Conservation (phyloP, 2,113 vertebrate species). For the Periophthalmus modestus region DNA sequence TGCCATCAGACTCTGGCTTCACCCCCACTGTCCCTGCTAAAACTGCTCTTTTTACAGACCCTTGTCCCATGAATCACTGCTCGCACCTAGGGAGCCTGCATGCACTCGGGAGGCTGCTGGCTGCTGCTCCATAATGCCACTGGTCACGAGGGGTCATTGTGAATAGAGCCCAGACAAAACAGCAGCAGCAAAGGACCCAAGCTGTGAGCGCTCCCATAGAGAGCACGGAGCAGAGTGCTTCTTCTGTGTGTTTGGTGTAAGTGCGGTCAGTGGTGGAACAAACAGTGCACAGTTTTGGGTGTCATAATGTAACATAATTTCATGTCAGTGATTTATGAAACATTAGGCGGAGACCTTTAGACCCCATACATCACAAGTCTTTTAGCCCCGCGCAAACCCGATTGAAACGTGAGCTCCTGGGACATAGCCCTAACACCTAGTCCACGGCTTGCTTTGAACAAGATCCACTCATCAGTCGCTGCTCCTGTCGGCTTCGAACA, state of each 20-base stretch:
- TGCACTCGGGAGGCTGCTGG: slow-evolving; percentile 64
- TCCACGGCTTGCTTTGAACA: slow-evolving; percentile 43
- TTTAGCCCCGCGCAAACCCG: slow-evolving; percentile 49
- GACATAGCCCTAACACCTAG: slow-evolving; percentile 45
- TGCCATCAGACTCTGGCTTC: slow-evolving; percentile 60
- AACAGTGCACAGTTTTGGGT: slow-evolving; percentile 55
- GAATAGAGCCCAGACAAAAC: slow-evolving; percentile 71
- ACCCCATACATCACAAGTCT: slow-evolving; percentile 56
- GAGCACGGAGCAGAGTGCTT: slow-evolving; percentile 43
- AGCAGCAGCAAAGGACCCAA: slow-evolving; percentile 64
- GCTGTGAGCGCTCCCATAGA: slow-evolving; percentile 63
- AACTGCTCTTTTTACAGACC: slow-evolving; percentile 73
- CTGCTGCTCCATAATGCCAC: slow-evolving; percentile 57
- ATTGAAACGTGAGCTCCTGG: slow-evolving; percentile 61
- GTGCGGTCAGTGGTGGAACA: slow-evolving; percentile 40
- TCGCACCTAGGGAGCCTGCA: slow-evolving; percentile 64
- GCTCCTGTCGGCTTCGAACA: slow-evolving; percentile 17
- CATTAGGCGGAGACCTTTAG: slow-evolving; percentile 55
- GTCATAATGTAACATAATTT: slow-evolving; percentile 58
- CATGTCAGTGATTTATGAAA: slow-evolving; percentile 62
- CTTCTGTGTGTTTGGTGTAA: slow-evolving; percentile 48
- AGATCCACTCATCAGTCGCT: slow-evolving; percentile 24
- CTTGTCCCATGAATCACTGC: slow-evolving; percentile 72
- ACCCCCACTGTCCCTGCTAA: slow-evolving; percentile 49
- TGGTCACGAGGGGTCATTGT: slow-evolving; percentile 72